Conservation (phyloP, 2,113 vertebrate genomes). For the Anser cygnoides region DNA sequence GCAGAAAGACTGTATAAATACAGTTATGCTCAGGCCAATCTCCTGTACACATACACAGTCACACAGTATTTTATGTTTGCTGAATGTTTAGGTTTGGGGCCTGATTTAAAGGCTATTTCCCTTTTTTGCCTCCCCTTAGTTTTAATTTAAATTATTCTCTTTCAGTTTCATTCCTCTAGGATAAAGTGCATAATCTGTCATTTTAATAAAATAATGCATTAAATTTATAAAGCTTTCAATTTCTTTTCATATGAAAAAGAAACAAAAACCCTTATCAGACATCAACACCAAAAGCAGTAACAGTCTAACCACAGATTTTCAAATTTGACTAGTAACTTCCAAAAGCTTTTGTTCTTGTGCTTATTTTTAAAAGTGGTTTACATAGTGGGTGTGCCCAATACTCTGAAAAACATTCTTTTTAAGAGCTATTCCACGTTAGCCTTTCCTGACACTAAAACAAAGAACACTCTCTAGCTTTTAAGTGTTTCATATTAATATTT, state of each 20-base stretch:
- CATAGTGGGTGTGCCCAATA: no score
- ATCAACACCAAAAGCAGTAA: neutral
- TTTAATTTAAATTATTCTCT: neutral
- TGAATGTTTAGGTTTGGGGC: neutral
- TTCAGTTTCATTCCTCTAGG: neutral
- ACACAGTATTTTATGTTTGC: neutral
- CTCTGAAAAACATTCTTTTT: neutral
- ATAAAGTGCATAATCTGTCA: neutral
- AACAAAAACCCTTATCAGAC: neutral
- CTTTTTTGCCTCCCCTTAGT: neutral
- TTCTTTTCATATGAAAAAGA: neutral
- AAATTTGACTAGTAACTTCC: neutral
- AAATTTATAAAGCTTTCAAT: neutral
- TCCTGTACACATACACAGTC: neutral
- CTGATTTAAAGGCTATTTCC: neutral
- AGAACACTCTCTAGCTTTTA: neutral
- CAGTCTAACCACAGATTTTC: neutral
- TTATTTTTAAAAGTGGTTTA: neutral
- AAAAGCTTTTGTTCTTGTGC: neutral
- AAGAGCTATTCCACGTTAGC: neutral
- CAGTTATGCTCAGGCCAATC: neutral
- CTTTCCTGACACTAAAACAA: neutral
- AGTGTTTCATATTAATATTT: neutral
- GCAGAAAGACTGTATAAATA: conserved; percentile 29
- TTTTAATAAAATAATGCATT: neutral